phyloP scores from a whole-genome alignment of 2,888 invertebrate genomes.

The Odontomyia ornata region DNA sequence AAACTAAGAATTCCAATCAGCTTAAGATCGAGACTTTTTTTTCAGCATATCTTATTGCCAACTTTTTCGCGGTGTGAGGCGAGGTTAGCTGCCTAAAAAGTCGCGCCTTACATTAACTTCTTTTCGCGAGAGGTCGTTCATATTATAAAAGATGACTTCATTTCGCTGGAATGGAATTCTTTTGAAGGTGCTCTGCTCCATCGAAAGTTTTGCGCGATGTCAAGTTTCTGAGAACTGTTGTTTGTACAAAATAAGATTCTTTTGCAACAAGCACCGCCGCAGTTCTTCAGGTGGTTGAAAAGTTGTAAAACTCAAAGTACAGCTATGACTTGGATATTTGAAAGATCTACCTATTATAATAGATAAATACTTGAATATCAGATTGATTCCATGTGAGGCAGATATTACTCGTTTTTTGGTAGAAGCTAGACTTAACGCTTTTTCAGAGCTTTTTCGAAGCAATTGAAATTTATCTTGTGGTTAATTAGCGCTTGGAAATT shows the following conservation, averaged over 20 bases:
- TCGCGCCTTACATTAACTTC: neutral
- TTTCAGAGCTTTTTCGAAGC: too few species aligned
- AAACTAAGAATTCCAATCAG: too few species aligned
- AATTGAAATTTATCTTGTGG: too few species aligned
- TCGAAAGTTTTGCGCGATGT: neutral
- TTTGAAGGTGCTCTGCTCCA: neutral
- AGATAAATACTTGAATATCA: neutral
- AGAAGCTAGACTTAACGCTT: too few species aligned
- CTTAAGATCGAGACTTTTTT: too few species aligned
- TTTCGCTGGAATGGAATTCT: slow-evolving; percentile 35
- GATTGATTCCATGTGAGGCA: too few species aligned
- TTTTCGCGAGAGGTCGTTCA: neutral
- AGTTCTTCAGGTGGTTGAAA: neutral
- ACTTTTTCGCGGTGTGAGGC: too few species aligned
- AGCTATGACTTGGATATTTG: neutral
- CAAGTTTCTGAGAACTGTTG: slow-evolving; percentile 16
- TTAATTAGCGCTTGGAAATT: too few species aligned
- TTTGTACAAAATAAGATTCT: neutral
- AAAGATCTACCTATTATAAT: neutral
- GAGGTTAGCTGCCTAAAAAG: too few species aligned
- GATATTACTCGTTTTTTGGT: too few species aligned
- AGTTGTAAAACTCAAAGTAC: neutral
- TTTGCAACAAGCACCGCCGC: too few species aligned
- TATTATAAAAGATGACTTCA: slow-evolving; percentile 32
- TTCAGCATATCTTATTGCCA: too few species aligned